These are phyloP conservation scores for Tupiocoris notatus DNA, from an alignment of 2,888 invertebrate genomes.

Conservation along the genomic window DNA sequence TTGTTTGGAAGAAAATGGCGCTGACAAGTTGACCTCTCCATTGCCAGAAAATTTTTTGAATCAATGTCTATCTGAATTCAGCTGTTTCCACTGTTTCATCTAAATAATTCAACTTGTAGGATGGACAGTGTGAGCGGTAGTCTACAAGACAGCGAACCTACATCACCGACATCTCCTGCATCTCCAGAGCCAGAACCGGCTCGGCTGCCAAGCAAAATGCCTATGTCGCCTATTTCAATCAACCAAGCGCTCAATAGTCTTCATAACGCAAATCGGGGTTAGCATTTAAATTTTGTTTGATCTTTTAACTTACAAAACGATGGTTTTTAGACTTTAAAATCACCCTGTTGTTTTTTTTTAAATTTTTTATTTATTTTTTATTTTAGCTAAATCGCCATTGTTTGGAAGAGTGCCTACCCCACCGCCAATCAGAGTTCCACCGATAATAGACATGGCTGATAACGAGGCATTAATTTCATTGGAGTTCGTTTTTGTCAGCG, in stretches of 20 bases:
- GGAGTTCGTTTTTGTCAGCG: constrained; percentile 73
- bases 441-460: constrained; percentile 43
- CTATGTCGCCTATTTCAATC: constrained; percentile 60
- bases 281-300: constrained; percentile 1
- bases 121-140: constrained; percentile 94
- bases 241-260: constrained; percentile 60
- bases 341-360: too few relatives aligned
- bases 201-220: constrained; percentile 13
- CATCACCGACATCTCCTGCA: constrained; percentile 81
- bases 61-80: too few relatives aligned
- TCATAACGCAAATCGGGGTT: constrained; percentile 48
- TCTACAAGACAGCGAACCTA: constrained; percentile 86
- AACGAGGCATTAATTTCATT: constrained; percentile 72
- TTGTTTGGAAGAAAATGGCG: too few relatives aligned
- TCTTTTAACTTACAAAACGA: not conserved
- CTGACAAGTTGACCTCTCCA: too few relatives aligned
- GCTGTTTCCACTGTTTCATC: too few relatives aligned
- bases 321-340: not conserved
- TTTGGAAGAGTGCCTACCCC: constrained; percentile 42
- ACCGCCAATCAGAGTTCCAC: constrained; percentile 36
- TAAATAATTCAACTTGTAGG: too few relatives aligned
- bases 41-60: too few relatives aligned
- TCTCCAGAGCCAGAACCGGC: constrained; percentile 62
- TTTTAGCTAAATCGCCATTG: constrained; percentile 47
- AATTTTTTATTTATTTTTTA: too few relatives aligned